Base-by-base conservation (phyloP, 2,113 vertebrate genomes). In the Trichomycterus rosablanca region DNA sequence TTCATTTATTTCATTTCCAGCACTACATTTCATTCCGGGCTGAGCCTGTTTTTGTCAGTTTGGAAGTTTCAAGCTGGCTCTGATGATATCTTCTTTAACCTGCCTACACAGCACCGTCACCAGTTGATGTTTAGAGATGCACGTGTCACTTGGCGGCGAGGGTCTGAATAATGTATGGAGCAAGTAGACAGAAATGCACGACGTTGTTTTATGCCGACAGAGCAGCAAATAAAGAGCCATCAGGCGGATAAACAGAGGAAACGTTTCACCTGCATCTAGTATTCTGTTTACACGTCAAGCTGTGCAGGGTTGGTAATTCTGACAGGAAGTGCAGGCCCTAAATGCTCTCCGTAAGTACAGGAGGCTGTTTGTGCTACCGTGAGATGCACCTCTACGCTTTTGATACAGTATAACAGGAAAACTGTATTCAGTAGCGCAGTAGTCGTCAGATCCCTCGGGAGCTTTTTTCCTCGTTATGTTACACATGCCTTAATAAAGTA, bases 221-320 rank as follows among this genome's bases (percentile, higher is more conserved):
- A 18, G 65, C 73, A 68, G 71, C 59, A 45, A 71, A 71, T 63
- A 59, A 70, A 59, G 64, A 52, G 26, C 72, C 73, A 77, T 82
- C 76, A 79, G 73, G 76, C 72, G 74, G 72, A 85, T 83, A 86
- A 86, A 87, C 84, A 84, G 81, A 75, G 67, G 68, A 84, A 82
- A 72, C 56, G 62, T 70, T 78, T 81, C 76, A 81, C 82, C 76
- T 77, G 81, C 83, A 83, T 84, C 79, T 75, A 37, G 44, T 78
- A 83, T 87, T 86, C 80, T 87, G 83, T 88, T 87, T 87, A 87
- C 84, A 86, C 81, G 84, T 84, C 85, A 84, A 77, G 78, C 77
- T 60, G 71, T 24, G 76, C 73, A 67, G 73, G 52, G 74, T n/a
- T 79, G 80, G 82, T 84, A 78, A 86, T 87, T 87, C 87, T 77